phyloP scores from a whole-genome alignment of 2,797 vertebrate genomes.

The Sternarchorhynchus goeldii region DNA sequence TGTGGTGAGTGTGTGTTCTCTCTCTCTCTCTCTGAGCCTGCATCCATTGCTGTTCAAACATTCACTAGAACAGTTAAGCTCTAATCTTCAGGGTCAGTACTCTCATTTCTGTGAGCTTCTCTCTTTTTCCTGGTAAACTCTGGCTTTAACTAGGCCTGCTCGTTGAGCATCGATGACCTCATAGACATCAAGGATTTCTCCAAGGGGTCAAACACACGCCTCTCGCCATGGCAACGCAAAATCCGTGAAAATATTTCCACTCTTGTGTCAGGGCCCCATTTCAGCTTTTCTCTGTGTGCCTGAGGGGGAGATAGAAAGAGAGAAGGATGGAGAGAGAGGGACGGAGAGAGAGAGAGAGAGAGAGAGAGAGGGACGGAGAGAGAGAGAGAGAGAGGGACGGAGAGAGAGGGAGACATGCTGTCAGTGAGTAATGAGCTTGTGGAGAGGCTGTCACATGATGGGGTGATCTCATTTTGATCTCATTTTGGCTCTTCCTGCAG shows the following conservation, averaged over 20 bases:
- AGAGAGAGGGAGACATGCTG: too few species aligned
- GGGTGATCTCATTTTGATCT: slow-evolving; percentile 25
- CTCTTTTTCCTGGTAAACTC: background rate
- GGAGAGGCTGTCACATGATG: background rate
- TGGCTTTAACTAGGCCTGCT: background rate
- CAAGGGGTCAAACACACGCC: slow-evolving; percentile 20
- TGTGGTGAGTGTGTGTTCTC: background rate
- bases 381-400: too few species aligned
- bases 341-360: too few species aligned
- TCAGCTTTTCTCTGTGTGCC: background rate
- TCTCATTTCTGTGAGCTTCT: slow-evolving; percentile 8
- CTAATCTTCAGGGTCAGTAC: background rate
- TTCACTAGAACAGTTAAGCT: slow-evolving; percentile 42
- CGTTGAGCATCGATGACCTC: slow-evolving; percentile 30
- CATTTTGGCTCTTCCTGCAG: background rate
- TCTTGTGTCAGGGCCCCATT: slow-evolving; percentile 8
- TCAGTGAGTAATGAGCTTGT: background rate
- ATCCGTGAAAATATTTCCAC: slow-evolving; percentile 21
- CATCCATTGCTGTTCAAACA: slow-evolving; percentile 42
- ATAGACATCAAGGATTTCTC: slow-evolving; percentile 7
- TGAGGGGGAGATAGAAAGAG: background rate
- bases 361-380: too few species aligned
- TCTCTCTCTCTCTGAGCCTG: background rate
- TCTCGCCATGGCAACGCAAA: background rate
- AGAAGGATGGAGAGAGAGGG: too few species aligned